Conservation (phyloP, 2,888 invertebrate species). For the Drosophila diplacantha region DNA sequence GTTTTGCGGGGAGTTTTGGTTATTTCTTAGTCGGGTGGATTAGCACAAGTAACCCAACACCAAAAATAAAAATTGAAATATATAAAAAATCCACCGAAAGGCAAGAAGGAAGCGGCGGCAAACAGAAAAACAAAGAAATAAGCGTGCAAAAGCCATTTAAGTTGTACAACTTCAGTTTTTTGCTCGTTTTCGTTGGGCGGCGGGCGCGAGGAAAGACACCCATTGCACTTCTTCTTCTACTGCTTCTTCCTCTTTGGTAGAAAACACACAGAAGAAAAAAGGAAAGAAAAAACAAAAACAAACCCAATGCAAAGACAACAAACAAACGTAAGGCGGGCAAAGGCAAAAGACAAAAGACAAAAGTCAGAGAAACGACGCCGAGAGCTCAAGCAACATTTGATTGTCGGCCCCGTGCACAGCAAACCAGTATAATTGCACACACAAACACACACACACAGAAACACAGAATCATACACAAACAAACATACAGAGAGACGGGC, state of each 20-base stretch:
- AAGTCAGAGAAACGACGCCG: slow-evolving; percentile 43
- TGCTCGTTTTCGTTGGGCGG: slow-evolving; percentile 13
- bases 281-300: background rate
- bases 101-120: slow-evolving; percentile 39
- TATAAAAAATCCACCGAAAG: background rate
- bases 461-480: slow-evolving; percentile 42
- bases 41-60: slow-evolving; percentile 59
- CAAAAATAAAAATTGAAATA: slow-evolving; percentile 23
- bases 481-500: slow-evolving; percentile 12
- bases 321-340: slow-evolving; percentile 16
- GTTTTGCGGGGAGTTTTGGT: background rate
- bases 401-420: slow-evolving; percentile 64
- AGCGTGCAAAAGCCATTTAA: slow-evolving; percentile 62
- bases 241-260: slow-evolving; percentile 27
- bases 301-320: slow-evolving; percentile 21
- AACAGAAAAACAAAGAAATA: slow-evolving; percentile 29
- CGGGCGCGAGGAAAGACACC: slow-evolving; percentile 38
- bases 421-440: slow-evolving; percentile 68
- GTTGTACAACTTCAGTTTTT: slow-evolving; percentile 37
- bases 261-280: background rate
- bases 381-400: slow-evolving; percentile 57
- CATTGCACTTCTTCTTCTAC: slow-evolving; percentile 50
- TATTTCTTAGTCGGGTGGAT: slow-evolving; percentile 47
- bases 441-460: slow-evolving; percentile 41
- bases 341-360: slow-evolving; percentile 35